Conservation (phyloP, 2,888 invertebrate species). For the Sphaerolaimus hirsutus region DNA sequence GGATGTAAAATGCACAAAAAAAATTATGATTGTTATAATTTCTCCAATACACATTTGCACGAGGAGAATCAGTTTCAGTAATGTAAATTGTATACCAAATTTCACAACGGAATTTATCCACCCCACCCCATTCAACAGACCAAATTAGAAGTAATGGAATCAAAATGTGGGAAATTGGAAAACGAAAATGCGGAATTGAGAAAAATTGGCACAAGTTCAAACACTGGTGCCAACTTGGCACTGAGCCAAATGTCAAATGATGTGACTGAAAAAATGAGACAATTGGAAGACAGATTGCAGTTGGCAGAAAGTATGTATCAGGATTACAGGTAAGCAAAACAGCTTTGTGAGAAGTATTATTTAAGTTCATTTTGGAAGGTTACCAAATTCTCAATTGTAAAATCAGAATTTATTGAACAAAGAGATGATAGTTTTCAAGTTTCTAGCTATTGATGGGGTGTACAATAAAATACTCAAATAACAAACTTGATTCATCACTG, state of each 20-base stretch:
- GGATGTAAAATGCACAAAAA: too few species aligned
- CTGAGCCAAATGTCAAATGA: constrained; percentile 33
- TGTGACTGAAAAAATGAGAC: constrained; percentile 41
- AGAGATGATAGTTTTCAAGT: too few species aligned
- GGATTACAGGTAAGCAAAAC: constrained; percentile 4
- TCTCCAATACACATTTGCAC: too few species aligned
- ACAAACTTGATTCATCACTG: too few species aligned
- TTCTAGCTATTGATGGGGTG: too few species aligned
- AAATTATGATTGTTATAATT: too few species aligned
- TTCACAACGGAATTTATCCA: not conserved
- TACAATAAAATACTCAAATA: too few species aligned
- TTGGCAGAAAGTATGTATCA: constrained; percentile 16
- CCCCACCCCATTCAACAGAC: not conserved
- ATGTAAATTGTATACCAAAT: too few species aligned
- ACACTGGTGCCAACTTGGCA: constrained; percentile 29
- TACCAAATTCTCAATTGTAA: too few species aligned
- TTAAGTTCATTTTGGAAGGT: too few species aligned
- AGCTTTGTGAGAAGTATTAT: not conserved
- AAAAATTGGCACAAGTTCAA: constrained; percentile 12
- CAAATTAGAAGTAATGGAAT: constrained; percentile 7
- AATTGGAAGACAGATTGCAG: constrained; percentile 13
- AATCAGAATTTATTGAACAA: too few species aligned
- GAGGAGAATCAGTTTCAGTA: too few species aligned
- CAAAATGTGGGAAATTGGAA: constrained; percentile 7
- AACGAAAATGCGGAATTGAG: constrained; percentile 4